phyloP scores from a whole-genome alignment of 2,113 vertebrate species.

The Sceloporus undulatus region DNA sequence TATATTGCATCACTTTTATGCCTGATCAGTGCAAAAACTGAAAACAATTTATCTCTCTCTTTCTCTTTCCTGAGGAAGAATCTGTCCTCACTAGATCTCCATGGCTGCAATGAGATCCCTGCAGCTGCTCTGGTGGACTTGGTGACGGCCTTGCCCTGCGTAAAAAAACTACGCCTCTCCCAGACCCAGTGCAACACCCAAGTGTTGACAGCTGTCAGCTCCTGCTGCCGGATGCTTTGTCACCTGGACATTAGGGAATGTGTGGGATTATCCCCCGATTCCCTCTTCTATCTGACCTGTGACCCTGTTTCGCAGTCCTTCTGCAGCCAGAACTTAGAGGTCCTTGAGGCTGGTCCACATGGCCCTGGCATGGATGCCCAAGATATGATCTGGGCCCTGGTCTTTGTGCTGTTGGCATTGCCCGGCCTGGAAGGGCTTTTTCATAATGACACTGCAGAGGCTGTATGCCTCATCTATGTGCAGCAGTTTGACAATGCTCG shows the following conservation, averaged over 20 bases:
- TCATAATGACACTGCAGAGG: fast-evolving
- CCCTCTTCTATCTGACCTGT: constrained; percentile 60
- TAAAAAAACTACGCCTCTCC: constrained; percentile 58
- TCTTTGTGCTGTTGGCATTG: constrained; percentile 71
- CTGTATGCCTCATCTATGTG: constrained; percentile 14
- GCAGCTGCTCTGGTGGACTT: constrained; percentile 37
- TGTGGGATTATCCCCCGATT: neutral
- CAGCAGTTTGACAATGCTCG: fast-evolving
- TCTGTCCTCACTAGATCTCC: constrained; percentile 62
- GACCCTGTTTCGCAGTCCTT: neutral
- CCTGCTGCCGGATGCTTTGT: constrained; percentile 40
- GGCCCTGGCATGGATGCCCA: fast-evolving
- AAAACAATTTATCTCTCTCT: neutral
- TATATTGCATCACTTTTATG: too few relatives aligned
- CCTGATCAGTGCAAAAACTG: too few relatives aligned
- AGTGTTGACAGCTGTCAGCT: constrained; percentile 60
- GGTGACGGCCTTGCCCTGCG: constrained; percentile 47
- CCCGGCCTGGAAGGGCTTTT: constrained; percentile 49
- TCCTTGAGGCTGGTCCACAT: constrained; percentile 46
- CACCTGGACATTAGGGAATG: constrained; percentile 68
- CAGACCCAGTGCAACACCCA: constrained; percentile 54
- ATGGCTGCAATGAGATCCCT: constrained; percentile 53
- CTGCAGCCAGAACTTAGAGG: neutral
- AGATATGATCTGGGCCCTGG: fast-evolving
- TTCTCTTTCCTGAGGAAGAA: neutral